phyloP scores from a whole-genome alignment of 2,113 vertebrate genomes.

The Gyps fulvus region DNA sequence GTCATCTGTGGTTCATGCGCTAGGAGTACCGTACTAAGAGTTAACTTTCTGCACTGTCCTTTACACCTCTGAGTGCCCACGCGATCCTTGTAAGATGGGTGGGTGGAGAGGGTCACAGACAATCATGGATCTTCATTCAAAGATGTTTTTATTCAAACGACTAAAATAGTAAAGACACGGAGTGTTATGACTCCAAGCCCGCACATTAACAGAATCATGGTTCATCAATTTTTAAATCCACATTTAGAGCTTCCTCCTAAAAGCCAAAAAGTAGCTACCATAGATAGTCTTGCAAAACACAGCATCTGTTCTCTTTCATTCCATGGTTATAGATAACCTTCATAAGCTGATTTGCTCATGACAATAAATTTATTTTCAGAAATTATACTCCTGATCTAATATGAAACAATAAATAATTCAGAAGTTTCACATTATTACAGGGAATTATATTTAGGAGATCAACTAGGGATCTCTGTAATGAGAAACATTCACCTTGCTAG shows the following conservation, averaged over 20 bases:
- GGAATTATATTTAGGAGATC: constrained; percentile 78
- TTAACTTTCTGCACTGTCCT: not conserved
- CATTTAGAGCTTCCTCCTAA: constrained; percentile 30
- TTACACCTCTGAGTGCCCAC: accelerated
- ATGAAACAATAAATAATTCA: constrained; percentile 80
- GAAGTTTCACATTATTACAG: constrained; percentile 72
- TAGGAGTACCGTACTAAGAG: not conserved
- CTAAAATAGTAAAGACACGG: constrained; percentile 14
- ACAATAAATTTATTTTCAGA: constrained; percentile 76
- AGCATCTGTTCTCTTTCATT: constrained; percentile 65
- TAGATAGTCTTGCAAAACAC: constrained; percentile 31
- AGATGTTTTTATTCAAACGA: not conserved
- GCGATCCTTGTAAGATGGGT: not conserved
- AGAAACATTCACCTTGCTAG: constrained; percentile 75
- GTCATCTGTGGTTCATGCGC: not conserved
- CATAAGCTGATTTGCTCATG: constrained; percentile 69
- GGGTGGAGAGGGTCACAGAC: not conserved
- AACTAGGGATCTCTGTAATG: constrained; percentile 72
- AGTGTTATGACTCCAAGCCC: not conserved
- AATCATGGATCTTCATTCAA: not conserved
- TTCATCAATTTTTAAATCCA: constrained; percentile 60
- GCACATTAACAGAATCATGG: not conserved
- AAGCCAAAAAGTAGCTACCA: constrained; percentile 55
- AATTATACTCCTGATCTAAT: constrained; percentile 78
- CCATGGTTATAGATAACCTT: constrained; percentile 64